A percentile compares a stretch with the other conserved stretches of the same genome.
Conservation (phyloP, 1,140 invertebrate genomes). For the Panagrolaimus sp. region DNA sequence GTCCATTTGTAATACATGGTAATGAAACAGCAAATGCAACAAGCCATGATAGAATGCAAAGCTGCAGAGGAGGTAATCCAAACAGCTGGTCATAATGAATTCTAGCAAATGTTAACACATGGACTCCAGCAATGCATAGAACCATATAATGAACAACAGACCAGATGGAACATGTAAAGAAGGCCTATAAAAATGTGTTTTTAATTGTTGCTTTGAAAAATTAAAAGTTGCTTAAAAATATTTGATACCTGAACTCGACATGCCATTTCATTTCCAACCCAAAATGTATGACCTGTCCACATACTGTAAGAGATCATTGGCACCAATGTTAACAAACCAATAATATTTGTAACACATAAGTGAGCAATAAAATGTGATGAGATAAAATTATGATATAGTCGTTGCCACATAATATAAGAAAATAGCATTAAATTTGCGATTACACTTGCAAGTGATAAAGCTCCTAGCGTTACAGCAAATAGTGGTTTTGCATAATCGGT, state of each 20-base stretch:
- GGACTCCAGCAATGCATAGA: slow-evolving; percentile 57
- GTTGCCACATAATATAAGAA: slow-evolving; percentile 48
- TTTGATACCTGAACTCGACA: slow-evolving; percentile 50
- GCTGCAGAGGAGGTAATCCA: slow-evolving; percentile 40
- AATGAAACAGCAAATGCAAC: slow-evolving; percentile 54
- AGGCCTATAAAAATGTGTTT: slow-evolving; percentile 48
- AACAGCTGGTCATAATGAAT: slow-evolving; percentile 58
- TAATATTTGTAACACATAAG: slow-evolving; percentile 54
- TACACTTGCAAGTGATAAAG: slow-evolving; percentile 35
- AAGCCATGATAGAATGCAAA: slow-evolving; percentile 53
- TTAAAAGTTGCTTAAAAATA: slow-evolving; percentile 6
- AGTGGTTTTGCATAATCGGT: slow-evolving; percentile 28
- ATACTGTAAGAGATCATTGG: slow-evolving; percentile 53
- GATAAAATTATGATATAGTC: slow-evolving; percentile 54
- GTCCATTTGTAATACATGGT: slow-evolving; percentile 52
- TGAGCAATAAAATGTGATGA: slow-evolving; percentile 56
- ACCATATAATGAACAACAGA: slow-evolving; percentile 54
- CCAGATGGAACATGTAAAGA: slow-evolving; percentile 55
- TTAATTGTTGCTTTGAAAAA: slow-evolving; percentile 9
- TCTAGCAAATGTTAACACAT: slow-evolving; percentile 55
- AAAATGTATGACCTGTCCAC: slow-evolving; percentile 50
- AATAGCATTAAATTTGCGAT: slow-evolving; percentile 43
- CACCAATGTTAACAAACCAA: slow-evolving; percentile 43
- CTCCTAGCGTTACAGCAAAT: slow-evolving; percentile 29
- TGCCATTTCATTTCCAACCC: slow-evolving; percentile 45